phyloP scores from a whole-genome alignment of 2,113 vertebrate species.

The Aptenodytes forsteri region DNA sequence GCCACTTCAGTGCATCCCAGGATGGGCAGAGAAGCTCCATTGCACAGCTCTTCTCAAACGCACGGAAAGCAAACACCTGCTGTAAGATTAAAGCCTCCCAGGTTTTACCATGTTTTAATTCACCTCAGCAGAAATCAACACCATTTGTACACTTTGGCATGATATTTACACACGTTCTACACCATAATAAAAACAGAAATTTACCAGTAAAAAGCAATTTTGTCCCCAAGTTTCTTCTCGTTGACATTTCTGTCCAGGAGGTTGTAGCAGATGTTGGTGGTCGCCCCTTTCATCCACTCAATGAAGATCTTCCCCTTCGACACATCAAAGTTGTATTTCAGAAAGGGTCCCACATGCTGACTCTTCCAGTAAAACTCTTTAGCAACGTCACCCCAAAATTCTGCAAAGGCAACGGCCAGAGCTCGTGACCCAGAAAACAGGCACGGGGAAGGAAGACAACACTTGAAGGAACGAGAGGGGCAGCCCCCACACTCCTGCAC shows the following conservation, averaged over 20 bases:
- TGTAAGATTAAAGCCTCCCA: background rate
- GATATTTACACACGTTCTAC: too few species aligned
- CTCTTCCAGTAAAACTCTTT: conserved; percentile 96
- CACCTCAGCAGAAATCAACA: background rate
- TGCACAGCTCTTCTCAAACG: background rate
- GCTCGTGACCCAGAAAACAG: background rate
- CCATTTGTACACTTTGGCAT: accelerated
- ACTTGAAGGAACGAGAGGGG: accelerated
- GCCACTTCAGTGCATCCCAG: background rate
- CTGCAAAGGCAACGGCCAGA: conserved; percentile 67
- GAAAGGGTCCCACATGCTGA: conserved; percentile 81
- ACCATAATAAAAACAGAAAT: background rate
- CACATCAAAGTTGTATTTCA: conserved; percentile 94
- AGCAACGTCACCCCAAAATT: conserved; percentile 90
- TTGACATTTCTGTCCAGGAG: conserved; percentile 90
- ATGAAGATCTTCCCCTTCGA: conserved; percentile 92
- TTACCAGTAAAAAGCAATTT: conserved; percentile 95
- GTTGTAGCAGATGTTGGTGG: conserved; percentile 98
- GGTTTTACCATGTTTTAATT: background rate
- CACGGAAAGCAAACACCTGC: background rate
- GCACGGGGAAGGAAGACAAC: background rate
- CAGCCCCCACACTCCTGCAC: background rate
- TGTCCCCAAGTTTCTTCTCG: conserved; percentile 90
- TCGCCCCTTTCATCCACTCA: conserved; percentile 95
- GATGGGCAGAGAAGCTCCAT: background rate